Conservation (phyloP, 2,113 vertebrate species). For the Oceanodroma tethys region DNA sequence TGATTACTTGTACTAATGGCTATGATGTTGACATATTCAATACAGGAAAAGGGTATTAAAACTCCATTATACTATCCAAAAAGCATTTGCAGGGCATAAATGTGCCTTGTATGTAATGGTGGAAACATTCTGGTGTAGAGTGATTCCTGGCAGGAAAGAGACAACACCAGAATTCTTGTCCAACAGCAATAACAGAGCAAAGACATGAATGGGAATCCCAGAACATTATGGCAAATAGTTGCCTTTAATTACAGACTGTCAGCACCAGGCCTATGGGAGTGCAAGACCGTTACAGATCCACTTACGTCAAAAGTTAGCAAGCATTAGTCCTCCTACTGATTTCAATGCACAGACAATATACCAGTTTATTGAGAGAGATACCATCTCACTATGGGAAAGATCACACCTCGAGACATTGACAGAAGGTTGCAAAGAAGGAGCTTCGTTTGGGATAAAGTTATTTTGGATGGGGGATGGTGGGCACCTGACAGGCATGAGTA, state of each 20-base stretch:
- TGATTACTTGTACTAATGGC: not conserved
- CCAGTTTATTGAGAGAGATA: not conserved
- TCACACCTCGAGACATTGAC: not conserved
- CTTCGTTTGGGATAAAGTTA: not conserved
- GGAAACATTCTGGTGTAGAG: not conserved
- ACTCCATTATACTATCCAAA: not conserved
- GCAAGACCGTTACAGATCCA: not conserved
- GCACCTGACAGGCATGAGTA: not conserved
- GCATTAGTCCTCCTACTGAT: not conserved
- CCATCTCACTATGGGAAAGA: not conserved
- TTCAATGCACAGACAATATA: not conserved
- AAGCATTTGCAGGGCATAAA: not conserved
- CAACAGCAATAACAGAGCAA: not conserved
- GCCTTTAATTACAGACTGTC: not conserved
- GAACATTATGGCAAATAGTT: not conserved
- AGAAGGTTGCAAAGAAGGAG: not conserved
- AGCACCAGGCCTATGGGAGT: not conserved
- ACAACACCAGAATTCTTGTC: not conserved
- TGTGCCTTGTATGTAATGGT: not conserved
- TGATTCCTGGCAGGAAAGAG: not conserved
- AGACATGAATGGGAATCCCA: not conserved
- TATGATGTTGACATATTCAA: not conserved
- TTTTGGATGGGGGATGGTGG: not conserved
- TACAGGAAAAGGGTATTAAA: not conserved
- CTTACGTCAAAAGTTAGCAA: not conserved